phyloP scores from a whole-genome alignment of 1,140 invertebrate species.

The Drosophila simulans region DNA sequence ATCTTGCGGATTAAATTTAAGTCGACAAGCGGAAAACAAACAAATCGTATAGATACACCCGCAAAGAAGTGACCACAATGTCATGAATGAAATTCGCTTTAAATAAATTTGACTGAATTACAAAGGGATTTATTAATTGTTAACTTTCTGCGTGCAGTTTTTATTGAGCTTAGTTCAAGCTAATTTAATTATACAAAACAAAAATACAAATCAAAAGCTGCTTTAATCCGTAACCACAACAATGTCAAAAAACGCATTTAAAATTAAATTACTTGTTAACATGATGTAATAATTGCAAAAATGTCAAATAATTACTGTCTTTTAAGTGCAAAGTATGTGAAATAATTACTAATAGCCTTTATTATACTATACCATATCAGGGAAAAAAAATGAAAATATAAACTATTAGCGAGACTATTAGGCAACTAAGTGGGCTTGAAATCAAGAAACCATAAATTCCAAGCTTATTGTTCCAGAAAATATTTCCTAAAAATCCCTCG shows the following conservation, averaged over 20 bases:
- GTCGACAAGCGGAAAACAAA: slow-evolving; percentile 31
- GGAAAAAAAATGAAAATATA: too few species aligned
- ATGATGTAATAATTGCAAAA: neutral
- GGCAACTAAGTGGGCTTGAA: too few species aligned
- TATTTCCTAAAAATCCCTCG: neutral
- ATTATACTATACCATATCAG: too few species aligned
- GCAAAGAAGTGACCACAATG: slow-evolving; percentile 3
- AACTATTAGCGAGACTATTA: too few species aligned
- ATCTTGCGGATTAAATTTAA: slow-evolving; percentile 28
- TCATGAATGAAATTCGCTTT: slow-evolving; percentile 16
- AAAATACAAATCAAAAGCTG: neutral
- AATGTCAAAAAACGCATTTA: neutral
- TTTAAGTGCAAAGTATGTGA: neutral
- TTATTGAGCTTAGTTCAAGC: neutral
- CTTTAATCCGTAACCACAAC: neutral
- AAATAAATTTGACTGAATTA: slow-evolving; percentile 5
- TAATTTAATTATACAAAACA: neutral
- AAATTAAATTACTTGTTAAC: neutral
- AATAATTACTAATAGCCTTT: too few species aligned
- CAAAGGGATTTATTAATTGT: neutral
- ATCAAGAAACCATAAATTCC: neutral
- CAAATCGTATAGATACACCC: slow-evolving; percentile 1
- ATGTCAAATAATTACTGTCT: neutral
- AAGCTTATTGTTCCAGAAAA: neutral
- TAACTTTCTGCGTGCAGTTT: neutral